These are phyloP conservation scores for Phragmatobia fuliginosa DNA, from an alignment of 2,888 invertebrate species.

Conservation along the genomic window DNA sequence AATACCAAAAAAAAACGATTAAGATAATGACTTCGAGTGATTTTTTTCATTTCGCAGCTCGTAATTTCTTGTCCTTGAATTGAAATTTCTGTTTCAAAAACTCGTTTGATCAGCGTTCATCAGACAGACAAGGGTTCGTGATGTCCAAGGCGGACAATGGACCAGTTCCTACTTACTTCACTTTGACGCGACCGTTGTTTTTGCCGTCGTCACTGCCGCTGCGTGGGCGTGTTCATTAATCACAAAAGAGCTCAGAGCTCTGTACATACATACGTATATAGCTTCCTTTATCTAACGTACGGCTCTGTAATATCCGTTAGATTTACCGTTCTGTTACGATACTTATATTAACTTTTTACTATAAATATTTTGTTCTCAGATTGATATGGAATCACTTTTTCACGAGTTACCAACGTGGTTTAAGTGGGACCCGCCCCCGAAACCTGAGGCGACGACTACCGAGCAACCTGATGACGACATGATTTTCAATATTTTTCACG, in stretches of 20 bases:
- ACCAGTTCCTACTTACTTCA: constrained; percentile 66
- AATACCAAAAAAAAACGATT: too few species aligned
- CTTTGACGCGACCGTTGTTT: constrained; percentile 77
- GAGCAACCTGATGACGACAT: constrained; percentile 75
- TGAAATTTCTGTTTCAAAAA: constrained; percentile 44
- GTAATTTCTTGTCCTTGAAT: constrained; percentile 19
- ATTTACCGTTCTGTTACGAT: constrained; percentile 43
- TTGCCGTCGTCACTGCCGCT: constrained; percentile 64
- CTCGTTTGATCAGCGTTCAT: constrained; percentile 45
- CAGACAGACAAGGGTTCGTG: constrained; percentile 56
- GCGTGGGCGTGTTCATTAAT: constrained; percentile 80
- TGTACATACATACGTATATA: constrained; percentile 52
- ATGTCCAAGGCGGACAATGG: constrained; percentile 67
- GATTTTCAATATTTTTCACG: constrained; percentile 79
- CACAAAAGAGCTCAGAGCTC: constrained; percentile 75
- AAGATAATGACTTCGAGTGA: too few species aligned
- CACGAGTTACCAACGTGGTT: constrained; percentile 80
- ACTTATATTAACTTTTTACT: constrained; percentile 35
- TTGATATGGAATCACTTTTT: constrained; percentile 76
- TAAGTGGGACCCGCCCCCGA: constrained; percentile 81
- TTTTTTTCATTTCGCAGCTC: too few species aligned
- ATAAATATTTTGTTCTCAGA: constrained; percentile 61
- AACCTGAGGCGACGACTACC: constrained; percentile 77
- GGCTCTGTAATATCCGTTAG: constrained; percentile 51
- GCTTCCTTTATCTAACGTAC: constrained; percentile 69